Conservation (phyloP, 53 echinoderm and acorn worm species). For the Echinometra lucunter region DNA sequence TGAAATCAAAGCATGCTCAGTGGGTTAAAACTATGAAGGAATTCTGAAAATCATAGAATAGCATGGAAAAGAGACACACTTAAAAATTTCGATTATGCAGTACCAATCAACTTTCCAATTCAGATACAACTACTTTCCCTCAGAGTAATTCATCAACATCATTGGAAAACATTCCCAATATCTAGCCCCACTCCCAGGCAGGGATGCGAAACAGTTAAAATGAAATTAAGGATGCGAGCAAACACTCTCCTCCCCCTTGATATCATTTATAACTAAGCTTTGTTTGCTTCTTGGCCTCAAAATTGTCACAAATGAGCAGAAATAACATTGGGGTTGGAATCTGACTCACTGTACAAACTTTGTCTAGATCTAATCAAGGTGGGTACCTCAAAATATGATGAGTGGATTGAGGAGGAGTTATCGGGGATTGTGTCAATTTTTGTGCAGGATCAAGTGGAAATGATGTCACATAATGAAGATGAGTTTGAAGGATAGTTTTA, state of each 20-base stretch:
- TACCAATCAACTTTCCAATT: too few species aligned
- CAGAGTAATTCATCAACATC: background rate
- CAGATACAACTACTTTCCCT: too few species aligned
- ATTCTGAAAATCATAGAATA: background rate
- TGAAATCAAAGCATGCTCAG: too few species aligned
- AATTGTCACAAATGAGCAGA: conserved; percentile 22
- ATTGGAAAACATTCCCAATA: background rate
- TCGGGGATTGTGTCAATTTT: background rate
- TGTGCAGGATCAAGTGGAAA: background rate
- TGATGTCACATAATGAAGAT: too few species aligned
- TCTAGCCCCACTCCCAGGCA: background rate
- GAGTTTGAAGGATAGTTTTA: too few species aligned
- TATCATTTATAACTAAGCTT: conserved; percentile 9
- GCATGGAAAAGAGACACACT: too few species aligned
- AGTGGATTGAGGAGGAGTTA: background rate
- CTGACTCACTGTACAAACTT: conserved; percentile 3
- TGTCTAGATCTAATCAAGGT: background rate
- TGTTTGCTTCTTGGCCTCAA: background rate
- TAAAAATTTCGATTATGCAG: too few species aligned
- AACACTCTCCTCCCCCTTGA: conserved; percentile 39
- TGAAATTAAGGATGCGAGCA: background rate
- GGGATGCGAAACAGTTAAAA: conserved; percentile 1
- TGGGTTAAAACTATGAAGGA: background rate
- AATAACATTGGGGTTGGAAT: background rate
- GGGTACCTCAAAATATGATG: background rate